Evolutionary conservation across 2,888 invertebrate species (phyloP), one percentile per base, ranked within the genome.

Genomic region (Esperia sulphurella): DNA sequence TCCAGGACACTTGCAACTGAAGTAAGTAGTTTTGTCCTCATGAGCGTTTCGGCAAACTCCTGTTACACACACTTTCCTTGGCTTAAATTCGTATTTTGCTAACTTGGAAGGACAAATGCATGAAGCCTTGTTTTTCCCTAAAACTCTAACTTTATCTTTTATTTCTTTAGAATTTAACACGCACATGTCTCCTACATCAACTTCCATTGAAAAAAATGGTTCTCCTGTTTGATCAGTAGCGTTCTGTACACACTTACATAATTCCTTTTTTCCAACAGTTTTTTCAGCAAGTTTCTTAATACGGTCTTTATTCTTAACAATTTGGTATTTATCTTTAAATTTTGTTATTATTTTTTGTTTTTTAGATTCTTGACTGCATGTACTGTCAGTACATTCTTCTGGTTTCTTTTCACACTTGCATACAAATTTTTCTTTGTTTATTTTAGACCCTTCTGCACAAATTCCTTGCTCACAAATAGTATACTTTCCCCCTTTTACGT

Each of bases 201-300:
- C 62, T 53, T 65, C 62, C 29, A 77, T 63, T 57, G 69, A 66
- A 47, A 76, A 60, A 41, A 65, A 43, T 9, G 66, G 62, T 41
- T 62, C 60, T 7, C 50, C 53, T n/a, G 57, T 58, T 49, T 61
- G 59, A 46, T 61, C 53, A 31, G 31, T 48, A 45, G 50, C 47
- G 44, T 63, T 51, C 43, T 46, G 48, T 8, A 55, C 50, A 14
- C 8, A 10, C 10, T 33, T 33, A 10, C 21, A 21, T 21, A 21
- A 21, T 21, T 21, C 21, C 21, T 21, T 21, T 5, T 21, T 21
- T 21, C 10, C 33, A 8, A 8, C 13, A 39, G 37, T 12, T 37
- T 39, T 39, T 13, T 3, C 14, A 14, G 21, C 21, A 3, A 21
- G 21, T 21, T 21, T 21, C 5, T 3, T 21, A 21, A 21, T 2